Evolutionary conservation across 2,113 vertebrate genomes (phyloP).

Genomic region (Anhinga rufa): DNA sequence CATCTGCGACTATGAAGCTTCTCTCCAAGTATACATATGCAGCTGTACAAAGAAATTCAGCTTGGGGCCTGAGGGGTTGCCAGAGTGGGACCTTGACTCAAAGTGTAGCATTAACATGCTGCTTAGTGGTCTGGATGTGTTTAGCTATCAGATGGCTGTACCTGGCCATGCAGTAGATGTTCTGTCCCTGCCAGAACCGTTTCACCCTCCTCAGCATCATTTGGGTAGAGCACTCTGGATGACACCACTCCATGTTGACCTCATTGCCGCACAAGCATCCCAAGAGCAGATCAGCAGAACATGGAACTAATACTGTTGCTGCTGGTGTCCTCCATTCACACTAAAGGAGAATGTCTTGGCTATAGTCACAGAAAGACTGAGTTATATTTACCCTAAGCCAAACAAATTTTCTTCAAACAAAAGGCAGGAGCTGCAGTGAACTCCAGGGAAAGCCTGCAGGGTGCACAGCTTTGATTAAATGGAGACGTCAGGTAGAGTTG

Average conservation of each 20-base stretch:
- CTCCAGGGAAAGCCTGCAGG: background rate
- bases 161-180: background rate
- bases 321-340: background rate
- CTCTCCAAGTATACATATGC: background rate
- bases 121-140: background rate
- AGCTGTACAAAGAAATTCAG: background rate
- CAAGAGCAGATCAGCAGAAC: background rate
- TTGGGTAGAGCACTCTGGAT: background rate
- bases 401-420: background rate
- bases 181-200: background rate
- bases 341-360: background rate
- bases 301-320: accelerated
- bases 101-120: background rate
- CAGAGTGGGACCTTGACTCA: background rate
- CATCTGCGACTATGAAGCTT: background rate
- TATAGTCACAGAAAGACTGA: background rate
- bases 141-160: background rate
- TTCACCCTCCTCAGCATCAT: background rate
- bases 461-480: background rate
- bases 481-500: background rate
- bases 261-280: background rate
- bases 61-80: background rate
- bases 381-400: background rate
- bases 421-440: background rate
- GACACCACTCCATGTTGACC: accelerated